A percentile compares a stretch with the other conserved stretches of the same genome.
phyloP scores from a whole-genome alignment of 1,140 invertebrate genomes.

The Manduca sexta region DNA sequence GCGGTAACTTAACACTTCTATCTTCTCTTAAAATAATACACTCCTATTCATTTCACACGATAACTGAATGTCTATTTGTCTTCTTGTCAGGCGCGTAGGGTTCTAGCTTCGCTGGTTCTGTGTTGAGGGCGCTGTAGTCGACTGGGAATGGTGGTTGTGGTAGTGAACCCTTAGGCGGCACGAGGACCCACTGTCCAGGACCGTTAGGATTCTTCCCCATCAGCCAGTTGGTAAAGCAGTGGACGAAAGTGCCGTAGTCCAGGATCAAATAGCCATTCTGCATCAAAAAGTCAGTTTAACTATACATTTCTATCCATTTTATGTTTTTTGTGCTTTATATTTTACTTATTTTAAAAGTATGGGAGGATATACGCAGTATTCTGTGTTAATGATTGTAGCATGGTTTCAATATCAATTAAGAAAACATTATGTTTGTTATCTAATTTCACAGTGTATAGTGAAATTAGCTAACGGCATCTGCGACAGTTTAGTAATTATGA shows the following conservation, averaged over 20 bases:
- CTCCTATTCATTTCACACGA: slow-evolving; percentile 70
- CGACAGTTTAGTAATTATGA: no score
- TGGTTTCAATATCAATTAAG: not conserved
- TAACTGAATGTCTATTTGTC: slow-evolving; percentile 80
- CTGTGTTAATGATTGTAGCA: no score
- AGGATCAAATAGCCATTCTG: slow-evolving; percentile 80
- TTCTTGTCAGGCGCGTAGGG: slow-evolving; percentile 80
- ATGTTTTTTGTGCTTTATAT: no score
- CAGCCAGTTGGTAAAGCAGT: slow-evolving; percentile 82
- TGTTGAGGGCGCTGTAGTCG: slow-evolving; percentile 83
- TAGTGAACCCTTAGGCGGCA: slow-evolving; percentile 74
- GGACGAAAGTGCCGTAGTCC: slow-evolving; percentile 77
- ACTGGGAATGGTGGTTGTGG: slow-evolving; percentile 78
- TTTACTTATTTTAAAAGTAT: no score
- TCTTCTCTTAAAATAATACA: not conserved
- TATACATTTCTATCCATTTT: no score
- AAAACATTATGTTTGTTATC: no score
- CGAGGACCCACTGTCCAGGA: slow-evolving; percentile 81
- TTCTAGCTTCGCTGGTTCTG: slow-evolving; percentile 79
- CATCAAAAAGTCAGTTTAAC: slow-evolving; percentile 9
- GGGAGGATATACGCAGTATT: no score
- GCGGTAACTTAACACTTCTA: no score
- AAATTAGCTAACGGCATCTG: no score
- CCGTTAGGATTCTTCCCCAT: slow-evolving; percentile 82
- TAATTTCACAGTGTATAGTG: no score